Conservation (phyloP, 2,797 vertebrate genomes). For the Apogon talboti region DNA sequence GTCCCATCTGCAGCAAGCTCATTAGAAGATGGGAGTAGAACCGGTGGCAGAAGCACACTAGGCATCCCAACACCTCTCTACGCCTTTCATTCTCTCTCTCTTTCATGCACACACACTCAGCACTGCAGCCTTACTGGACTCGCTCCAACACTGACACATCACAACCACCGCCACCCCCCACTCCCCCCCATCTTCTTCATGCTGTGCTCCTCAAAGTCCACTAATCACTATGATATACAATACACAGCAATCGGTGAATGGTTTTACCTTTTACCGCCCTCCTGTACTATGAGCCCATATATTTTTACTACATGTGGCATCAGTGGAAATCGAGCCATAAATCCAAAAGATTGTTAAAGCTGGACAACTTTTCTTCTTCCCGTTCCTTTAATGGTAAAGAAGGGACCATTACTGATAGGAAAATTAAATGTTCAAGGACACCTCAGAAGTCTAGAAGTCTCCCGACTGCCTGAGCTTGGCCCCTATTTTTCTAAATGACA, state of each 20-base stretch:
- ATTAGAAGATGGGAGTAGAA: constrained; percentile 73
- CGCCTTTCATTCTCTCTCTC: constrained; percentile 2
- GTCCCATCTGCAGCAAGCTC: constrained; percentile 78
- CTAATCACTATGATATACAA: constrained; percentile 67
- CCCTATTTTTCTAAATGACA: constrained; percentile 13
- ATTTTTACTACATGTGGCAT: constrained; percentile 61
- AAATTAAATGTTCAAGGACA: constrained; percentile 42
- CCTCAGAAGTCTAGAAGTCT: constrained; percentile 7
- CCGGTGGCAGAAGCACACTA: constrained; percentile 54
- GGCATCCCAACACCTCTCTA: constrained; percentile 39
- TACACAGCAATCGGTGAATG: constrained; percentile 48
- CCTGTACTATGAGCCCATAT: constrained; percentile 38
- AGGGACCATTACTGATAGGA: constrained; percentile 17
- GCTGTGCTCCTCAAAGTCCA: constrained; percentile 49
- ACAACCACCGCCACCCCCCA: constrained; percentile 19
- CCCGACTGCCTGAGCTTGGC: constrained; percentile 10
- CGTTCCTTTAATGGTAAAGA: constrained; percentile 23
- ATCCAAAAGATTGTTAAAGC: constrained; percentile 52
- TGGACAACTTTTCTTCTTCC: constrained; percentile 38
- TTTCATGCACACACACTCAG: constrained; percentile 1
- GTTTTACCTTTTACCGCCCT: constrained; percentile 62
- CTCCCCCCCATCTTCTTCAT: constrained; percentile 37
- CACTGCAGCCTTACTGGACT: constrained; percentile 54
- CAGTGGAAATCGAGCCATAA: constrained; percentile 59
- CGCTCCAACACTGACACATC: constrained; percentile 56